Evolutionary conservation across 1,140 invertebrate genomes (phyloP), one percentile per base, ranked within the genome.

Genomic region (Zaprionus tsacasi): DNA sequence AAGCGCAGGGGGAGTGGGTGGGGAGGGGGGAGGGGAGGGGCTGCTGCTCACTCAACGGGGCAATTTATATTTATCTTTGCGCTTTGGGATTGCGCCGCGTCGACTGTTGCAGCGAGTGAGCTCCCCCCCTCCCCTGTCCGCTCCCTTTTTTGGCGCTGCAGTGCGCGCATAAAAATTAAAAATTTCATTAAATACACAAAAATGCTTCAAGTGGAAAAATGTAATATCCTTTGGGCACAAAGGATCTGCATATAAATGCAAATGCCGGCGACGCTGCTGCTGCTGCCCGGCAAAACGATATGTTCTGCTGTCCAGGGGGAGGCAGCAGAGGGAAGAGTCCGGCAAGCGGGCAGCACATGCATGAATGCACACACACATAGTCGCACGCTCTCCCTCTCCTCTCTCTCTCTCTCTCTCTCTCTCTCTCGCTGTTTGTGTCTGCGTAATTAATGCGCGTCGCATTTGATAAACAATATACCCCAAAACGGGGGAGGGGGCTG

Each of bases 211-310:
- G 85, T 88, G 85, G 85, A 88, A 88, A 88, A 88, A 88, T 88
- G 85, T 89, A 88, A 88, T 88, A 88, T 88, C 85, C 85, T 88
- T 89, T 88, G 85, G 85, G 85, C 85, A 89, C 85, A 89, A 88
- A 88, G 85, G 85, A 88, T 88, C 72, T 83, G 85, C 83, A 89
- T 88, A 89, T 89, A 89, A 88, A 88, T 88, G 85, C 85, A 89
- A 88, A 89, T 88, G 85, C 75, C 27, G 30, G 36, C 56, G 43
- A 15, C 13, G 43, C 58, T 21, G 21, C 40, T 30, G 25, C 64
- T 27, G 61, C 25, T 55, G 63, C 38, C 40, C 48, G 54, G 64
- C 43, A 75, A 70, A 70, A 70, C 72, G 67, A 75, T 70, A 70
- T 75, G 72, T 70, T 70, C 43, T n/a, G 50, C 59, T 27, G 4